phyloP scores from a whole-genome alignment of 2,888 invertebrate species.

The Sphinx pinastri region DNA sequence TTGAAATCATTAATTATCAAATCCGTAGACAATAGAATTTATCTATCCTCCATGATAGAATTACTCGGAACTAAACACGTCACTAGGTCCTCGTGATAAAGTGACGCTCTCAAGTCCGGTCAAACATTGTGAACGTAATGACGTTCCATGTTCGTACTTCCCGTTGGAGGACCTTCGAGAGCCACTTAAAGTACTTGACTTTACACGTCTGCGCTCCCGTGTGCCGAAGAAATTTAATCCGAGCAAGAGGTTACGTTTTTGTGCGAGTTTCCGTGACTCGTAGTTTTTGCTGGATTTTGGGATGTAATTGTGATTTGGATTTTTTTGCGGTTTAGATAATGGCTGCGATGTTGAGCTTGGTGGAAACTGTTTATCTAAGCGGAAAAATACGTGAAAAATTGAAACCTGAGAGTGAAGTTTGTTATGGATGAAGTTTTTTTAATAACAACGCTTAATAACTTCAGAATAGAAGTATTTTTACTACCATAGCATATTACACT shows the following conservation, averaged over 20 bases:
- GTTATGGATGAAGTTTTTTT: too few species aligned
- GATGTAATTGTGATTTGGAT: slow-evolving; percentile 17
- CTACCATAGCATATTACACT: too few species aligned
- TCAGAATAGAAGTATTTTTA: too few species aligned
- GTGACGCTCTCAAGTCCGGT: slow-evolving; percentile 39
- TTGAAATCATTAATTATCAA: slow-evolving; percentile 16
- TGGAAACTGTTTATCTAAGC: not conserved
- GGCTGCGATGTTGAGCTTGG: not conserved
- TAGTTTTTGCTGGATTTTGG: slow-evolving; percentile 33
- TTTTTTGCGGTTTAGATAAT: slow-evolving; percentile 18
- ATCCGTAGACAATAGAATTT: slow-evolving; percentile 9
- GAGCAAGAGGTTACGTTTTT: slow-evolving; percentile 54
- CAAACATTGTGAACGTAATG: slow-evolving; percentile 42
- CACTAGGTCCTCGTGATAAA: slow-evolving; percentile 38
- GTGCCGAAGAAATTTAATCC: slow-evolving; percentile 59
- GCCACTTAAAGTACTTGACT: slow-evolving; percentile 52
- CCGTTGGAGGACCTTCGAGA: slow-evolving; percentile 26
- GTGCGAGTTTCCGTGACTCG: slow-evolving; percentile 32
- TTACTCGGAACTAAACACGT: slow-evolving; percentile 5
- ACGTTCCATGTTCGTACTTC: slow-evolving; percentile 40
- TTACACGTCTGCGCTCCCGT: slow-evolving; percentile 51
- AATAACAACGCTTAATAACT: too few species aligned
- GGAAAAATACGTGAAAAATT: not conserved
- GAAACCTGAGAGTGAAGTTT: too few species aligned
- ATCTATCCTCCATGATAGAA: too few species aligned